Evolutionary conservation across 2,888 invertebrate genomes (phyloP).

Genomic region (Chloroclysta siterata): DNA sequence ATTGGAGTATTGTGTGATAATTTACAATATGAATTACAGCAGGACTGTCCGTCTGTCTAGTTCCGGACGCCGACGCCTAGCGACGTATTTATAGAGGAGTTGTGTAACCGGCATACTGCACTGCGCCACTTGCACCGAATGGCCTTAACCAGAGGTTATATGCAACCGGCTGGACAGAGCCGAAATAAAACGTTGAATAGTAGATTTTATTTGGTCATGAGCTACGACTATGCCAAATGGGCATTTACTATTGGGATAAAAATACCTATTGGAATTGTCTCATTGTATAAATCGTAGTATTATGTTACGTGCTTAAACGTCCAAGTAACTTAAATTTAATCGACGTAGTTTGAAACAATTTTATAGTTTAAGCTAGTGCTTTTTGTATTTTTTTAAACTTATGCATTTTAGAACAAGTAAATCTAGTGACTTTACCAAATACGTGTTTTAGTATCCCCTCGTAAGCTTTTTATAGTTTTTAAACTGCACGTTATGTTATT

Average conservation of each 20-base stretch:
- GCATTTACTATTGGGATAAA: too few relatives aligned
- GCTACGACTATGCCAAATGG: too few relatives aligned
- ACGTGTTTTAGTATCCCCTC: constrained; percentile 15
- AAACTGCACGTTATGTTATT: constrained; percentile 1
- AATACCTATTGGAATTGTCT: too few relatives aligned
- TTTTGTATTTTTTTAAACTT: not conserved
- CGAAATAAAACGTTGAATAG: too few relatives aligned
- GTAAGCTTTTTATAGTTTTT: constrained; percentile 17
- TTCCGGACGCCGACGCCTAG: constrained; percentile 47
- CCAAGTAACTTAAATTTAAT: too few relatives aligned
- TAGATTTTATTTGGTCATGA: too few relatives aligned
- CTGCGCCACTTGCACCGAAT: constrained; percentile 43
- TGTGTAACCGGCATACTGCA: constrained; percentile 66
- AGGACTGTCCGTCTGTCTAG: constrained; percentile 25
- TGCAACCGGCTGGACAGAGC: not conserved
- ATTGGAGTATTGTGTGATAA: constrained; percentile 37
- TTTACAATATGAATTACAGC: constrained; percentile 37
- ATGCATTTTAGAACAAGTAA: constrained; percentile 1
- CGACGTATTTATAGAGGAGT: constrained; percentile 57
- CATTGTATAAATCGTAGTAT: too few relatives aligned
- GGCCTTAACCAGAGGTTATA: constrained; percentile 37
- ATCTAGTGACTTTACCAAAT: constrained; percentile 19
- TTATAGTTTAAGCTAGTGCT: not conserved
- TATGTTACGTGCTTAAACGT: too few relatives aligned
- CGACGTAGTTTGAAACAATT: not conserved